phyloP scores from a whole-genome alignment of 2,113 vertebrate species.

The Struthidea cinerea region DNA sequence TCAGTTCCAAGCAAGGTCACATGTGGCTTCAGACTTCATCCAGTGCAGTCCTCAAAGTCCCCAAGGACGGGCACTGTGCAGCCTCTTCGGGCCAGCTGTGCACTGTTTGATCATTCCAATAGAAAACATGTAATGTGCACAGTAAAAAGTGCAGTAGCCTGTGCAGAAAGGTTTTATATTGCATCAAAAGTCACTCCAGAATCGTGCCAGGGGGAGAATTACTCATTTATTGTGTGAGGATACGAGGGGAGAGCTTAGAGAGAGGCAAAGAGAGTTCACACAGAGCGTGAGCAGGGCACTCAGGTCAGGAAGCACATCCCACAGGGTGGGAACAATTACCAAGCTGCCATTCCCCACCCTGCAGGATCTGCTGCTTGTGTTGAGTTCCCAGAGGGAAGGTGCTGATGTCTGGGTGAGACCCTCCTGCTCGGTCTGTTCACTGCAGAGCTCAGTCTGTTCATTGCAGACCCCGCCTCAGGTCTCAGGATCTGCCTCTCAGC shows the following conservation, averaged over 20 bases:
- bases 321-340: not conserved
- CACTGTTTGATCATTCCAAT: not conserved
- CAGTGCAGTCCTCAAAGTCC: not conserved
- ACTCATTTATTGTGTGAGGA: not conserved
- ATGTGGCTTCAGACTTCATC: not conserved
- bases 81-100: not conserved
- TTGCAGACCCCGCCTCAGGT: not conserved
- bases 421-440: not conserved
- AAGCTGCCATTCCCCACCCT: not conserved
- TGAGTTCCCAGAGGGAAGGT: not conserved
- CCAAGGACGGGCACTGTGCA: not conserved
- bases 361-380: not conserved
- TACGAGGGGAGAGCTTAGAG: not conserved
- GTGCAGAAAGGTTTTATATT: not conserved
- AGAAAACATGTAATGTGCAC: not conserved
- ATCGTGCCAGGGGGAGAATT: not conserved
- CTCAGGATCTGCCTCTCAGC: not conserved
- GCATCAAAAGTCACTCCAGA: not conserved
- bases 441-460: not conserved
- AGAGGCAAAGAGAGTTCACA: not conserved
- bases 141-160: not conserved
- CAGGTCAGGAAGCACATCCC: not conserved
- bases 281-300: not conserved
- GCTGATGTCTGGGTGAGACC: not conserved
- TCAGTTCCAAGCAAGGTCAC: not conserved